Evolutionary conservation across 2,888 invertebrate species (phyloP).

Genomic region (Oligia fasciuncula): DNA sequence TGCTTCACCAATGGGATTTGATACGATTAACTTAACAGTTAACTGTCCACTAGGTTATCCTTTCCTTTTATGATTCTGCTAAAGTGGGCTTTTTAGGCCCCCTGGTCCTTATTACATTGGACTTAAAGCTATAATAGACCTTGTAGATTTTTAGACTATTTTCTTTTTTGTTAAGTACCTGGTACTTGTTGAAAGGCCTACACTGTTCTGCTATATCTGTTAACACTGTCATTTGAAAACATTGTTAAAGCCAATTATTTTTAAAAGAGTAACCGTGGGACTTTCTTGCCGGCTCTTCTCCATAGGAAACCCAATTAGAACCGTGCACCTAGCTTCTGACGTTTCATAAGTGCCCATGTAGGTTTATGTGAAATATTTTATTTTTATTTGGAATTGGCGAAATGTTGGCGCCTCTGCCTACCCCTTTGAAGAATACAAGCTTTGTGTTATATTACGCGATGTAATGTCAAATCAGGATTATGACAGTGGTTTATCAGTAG

Average conservation of each 20-base stretch:
- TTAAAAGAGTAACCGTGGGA: not conserved
- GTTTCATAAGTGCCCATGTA: not conserved
- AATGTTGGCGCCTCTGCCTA: not conserved
- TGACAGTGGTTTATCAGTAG: not conserved
- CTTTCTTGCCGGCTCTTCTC: too few species aligned
- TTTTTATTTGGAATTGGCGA: not conserved
- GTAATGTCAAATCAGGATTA: conserved; percentile 11
- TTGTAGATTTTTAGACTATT: not conserved
- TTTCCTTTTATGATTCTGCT: too few species aligned
- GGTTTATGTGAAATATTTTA: not conserved
- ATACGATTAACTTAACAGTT: too few species aligned
- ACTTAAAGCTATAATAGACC: not conserved
- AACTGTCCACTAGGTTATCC: too few species aligned
- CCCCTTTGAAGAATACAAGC: not conserved
- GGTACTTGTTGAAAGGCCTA: not conserved
- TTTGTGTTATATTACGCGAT: not conserved
- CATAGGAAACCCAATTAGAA: too few species aligned
- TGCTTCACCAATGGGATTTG: too few species aligned
- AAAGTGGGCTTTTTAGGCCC: too few species aligned
- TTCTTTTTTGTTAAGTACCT: not conserved
- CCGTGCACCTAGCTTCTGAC: not conserved
- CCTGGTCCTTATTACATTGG: not conserved
- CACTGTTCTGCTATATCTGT: not conserved
- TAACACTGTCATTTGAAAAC: not conserved
- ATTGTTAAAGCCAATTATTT: not conserved